phyloP scores from a whole-genome alignment of 2,113 vertebrate species.

The Calidris pugnax region DNA sequence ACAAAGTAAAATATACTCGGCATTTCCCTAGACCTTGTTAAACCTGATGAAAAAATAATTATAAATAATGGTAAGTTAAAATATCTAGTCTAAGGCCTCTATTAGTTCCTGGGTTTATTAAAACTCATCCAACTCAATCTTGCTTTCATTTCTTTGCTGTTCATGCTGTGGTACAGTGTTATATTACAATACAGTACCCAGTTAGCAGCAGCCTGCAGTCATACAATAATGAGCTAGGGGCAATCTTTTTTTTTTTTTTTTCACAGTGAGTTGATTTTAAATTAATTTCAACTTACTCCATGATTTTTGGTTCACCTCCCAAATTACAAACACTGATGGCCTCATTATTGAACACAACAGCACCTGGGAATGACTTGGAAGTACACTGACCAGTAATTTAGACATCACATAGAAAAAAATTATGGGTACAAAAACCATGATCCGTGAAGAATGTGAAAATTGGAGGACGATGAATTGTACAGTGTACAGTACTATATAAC shows the following conservation, averaged over 20 bases:
- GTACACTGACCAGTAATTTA: neutral
- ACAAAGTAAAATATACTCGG: neutral
- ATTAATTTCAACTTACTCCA: neutral
- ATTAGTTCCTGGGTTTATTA: conserved; percentile 14
- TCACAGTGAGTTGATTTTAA: neutral
- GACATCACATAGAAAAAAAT: neutral
- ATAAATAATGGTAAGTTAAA: neutral
- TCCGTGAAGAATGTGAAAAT: neutral
- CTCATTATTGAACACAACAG: neutral
- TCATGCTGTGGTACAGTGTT: neutral
- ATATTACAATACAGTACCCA: neutral
- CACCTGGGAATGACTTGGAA: neutral
- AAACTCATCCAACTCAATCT: neutral
- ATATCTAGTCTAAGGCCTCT: neutral
- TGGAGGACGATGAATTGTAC: neutral
- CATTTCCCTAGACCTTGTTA: neutral
- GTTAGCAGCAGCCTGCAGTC: neutral
- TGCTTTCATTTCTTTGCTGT: neutral
- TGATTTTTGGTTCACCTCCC: neutral
- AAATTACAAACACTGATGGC: neutral
- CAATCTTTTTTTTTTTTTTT: neutral
- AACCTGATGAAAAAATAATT: neutral
- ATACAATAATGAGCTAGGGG: neutral
- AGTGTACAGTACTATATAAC: neutral
- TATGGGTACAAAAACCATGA: neutral